A percentile compares a stretch with the other conserved stretches of the same genome.
Evolutionary conservation across 2,888 invertebrate species (phyloP).

Genomic region (Apamea crenata): DNA sequence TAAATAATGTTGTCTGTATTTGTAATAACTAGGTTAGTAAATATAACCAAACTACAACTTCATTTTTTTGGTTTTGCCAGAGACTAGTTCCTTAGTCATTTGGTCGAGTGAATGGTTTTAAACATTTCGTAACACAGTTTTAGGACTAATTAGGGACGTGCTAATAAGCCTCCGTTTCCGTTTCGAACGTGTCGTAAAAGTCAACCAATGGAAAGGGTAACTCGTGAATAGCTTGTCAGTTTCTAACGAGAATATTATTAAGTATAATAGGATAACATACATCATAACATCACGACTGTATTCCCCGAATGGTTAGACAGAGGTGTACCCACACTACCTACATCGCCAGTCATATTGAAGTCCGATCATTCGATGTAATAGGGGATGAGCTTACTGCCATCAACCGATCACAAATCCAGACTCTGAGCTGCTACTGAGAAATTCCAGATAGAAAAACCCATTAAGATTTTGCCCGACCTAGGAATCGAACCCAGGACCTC

Average conservation of each 20-base stretch:
- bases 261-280: background rate
- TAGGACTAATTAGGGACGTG: conserved; percentile 8
- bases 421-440: background rate
- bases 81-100: background rate
- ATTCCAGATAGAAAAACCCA: background rate
- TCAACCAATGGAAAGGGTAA: conserved; percentile 23
- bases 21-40: background rate
- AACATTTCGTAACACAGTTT: background rate
- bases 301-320: background rate
- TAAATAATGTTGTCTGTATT: background rate
- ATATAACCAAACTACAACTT: background rate
- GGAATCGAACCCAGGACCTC: background rate
- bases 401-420: background rate
- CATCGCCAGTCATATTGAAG: too few relatives aligned
- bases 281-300: background rate
- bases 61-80: background rate
- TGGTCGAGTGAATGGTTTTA: background rate
- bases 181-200: conserved; percentile 20
- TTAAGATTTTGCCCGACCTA: background rate
- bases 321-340: background rate
- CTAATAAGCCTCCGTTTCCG: conserved; percentile 9
- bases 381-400: background rate
- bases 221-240: background rate
- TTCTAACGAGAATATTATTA: background rate
- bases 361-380: background rate